These are phyloP conservation scores for Triplophysa bombifrons DNA, from an alignment of 2,797 vertebrate genomes.

Conservation along the genomic window DNA sequence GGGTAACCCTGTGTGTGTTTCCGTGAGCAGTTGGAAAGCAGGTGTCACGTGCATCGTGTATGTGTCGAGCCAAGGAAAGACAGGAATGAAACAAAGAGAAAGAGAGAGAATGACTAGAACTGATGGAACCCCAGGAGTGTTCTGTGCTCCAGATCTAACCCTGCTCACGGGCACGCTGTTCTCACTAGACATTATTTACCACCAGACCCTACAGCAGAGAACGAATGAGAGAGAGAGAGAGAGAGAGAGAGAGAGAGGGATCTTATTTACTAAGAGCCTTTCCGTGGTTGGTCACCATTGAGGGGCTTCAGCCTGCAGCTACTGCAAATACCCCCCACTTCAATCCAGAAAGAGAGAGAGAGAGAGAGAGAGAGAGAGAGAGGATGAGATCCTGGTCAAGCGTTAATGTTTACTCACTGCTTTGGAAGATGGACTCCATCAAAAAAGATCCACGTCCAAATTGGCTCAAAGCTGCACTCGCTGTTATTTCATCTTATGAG, in stretches of 20 bases:
- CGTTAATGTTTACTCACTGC: slow-evolving; percentile 76
- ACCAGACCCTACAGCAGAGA: slow-evolving; percentile 58
- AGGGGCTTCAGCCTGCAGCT: slow-evolving; percentile 74
- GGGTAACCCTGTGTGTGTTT: slow-evolving; percentile 5
- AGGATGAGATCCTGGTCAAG: slow-evolving; percentile 73
- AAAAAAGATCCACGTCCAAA: slow-evolving; percentile 69
- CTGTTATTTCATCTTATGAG: slow-evolving; percentile 50
- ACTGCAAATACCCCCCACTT: slow-evolving; percentile 78
- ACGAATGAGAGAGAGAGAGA: slow-evolving; percentile 58
- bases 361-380: slow-evolving; percentile 26
- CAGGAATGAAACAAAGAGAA: slow-evolving; percentile 53
- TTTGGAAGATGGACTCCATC: slow-evolving; percentile 74
- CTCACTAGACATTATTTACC: slow-evolving; percentile 81
- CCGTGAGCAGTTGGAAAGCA: slow-evolving; percentile 44
- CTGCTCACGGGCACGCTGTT: slow-evolving; percentile 73
- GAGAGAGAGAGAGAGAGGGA: slow-evolving; percentile 63
- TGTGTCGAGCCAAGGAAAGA: slow-evolving; percentile 33
- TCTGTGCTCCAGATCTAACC: slow-evolving; percentile 72
- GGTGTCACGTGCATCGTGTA: slow-evolving; percentile 30
- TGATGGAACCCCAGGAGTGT: slow-evolving; percentile 69
- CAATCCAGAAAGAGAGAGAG: slow-evolving; percentile 61
- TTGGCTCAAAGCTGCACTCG: slow-evolving; percentile 59
- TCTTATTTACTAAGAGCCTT: slow-evolving; percentile 75
- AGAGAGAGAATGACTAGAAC: slow-evolving; percentile 57
- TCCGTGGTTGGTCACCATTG: slow-evolving; percentile 73